Evolutionary conservation across 2,888 invertebrate species (phyloP).

Genomic region (Cacoxenus indagator): DNA sequence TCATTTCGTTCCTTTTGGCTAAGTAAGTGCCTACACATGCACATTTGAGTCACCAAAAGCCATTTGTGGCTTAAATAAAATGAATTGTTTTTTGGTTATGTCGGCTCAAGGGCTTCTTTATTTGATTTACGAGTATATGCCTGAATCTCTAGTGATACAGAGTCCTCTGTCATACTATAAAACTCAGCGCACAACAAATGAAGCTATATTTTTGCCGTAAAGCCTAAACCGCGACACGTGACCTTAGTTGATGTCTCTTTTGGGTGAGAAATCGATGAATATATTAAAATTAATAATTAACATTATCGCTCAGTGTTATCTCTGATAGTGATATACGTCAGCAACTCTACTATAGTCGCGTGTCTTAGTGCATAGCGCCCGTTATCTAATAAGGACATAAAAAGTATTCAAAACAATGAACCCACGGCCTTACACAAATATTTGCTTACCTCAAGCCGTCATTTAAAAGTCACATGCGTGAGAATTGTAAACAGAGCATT

Average conservation of each 20-base stretch:
- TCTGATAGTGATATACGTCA: background rate
- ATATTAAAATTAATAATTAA: constrained; percentile 47
- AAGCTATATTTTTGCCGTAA: constrained; percentile 45
- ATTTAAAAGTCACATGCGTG: constrained; percentile 71
- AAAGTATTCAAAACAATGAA: constrained; percentile 30
- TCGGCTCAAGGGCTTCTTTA: background rate
- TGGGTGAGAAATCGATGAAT: constrained; percentile 7
- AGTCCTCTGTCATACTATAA: background rate
- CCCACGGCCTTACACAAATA: constrained; percentile 64
- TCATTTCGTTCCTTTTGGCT: too few species aligned
- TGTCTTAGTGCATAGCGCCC: constrained; percentile 39
- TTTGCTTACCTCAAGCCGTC: constrained; percentile 70
- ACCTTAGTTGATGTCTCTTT: constrained; percentile 7
- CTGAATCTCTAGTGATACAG: too few species aligned
- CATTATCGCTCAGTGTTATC: constrained; percentile 46
- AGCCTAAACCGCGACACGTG: constrained; percentile 58
- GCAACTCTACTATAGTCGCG: constrained; percentile 33
- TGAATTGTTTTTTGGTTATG: background rate
- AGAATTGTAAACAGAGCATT: constrained; percentile 68
- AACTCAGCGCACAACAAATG: background rate
- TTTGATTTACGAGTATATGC: too few species aligned
- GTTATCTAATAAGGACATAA: constrained; percentile 61
- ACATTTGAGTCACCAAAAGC: background rate
- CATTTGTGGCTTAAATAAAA: background rate
- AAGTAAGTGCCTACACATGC: too few species aligned